These are phyloP conservation scores for Diabrotica balteata DNA, from an alignment of 2,888 invertebrate species.

Conservation along the genomic window DNA sequence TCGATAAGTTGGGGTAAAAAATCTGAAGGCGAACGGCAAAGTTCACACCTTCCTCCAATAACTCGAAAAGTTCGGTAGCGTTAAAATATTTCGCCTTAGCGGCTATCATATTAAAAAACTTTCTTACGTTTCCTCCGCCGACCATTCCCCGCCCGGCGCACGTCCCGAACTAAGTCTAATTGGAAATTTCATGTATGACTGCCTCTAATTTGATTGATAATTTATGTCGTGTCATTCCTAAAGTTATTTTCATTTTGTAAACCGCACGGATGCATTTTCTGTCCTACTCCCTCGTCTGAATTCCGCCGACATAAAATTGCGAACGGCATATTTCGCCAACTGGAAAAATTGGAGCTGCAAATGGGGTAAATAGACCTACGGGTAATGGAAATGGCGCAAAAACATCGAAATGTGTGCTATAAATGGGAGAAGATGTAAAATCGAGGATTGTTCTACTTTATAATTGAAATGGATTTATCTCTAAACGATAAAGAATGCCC, in stretches of 20 bases:
- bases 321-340: conserved; percentile 17
- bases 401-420: no score
- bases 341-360: conserved; percentile 8
- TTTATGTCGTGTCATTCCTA: conserved; percentile 49
- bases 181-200: conserved; percentile 54
- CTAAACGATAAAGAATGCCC: no score
- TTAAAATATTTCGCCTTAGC: conserved; percentile 38
- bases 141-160: conserved; percentile 18
- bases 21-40: background rate
- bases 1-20: background rate
- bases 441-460: no score
- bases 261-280: conserved; percentile 24
- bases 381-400: background rate
- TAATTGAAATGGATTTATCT: no score
- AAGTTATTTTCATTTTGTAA: conserved; percentile 30
- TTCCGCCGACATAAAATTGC: conserved; percentile 1
- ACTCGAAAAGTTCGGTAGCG: conserved; percentile 23
- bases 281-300: background rate
- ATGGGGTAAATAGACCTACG: background rate
- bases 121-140: conserved; percentile 33
- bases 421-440: no score
- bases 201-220: conserved; percentile 47
- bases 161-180: conserved; percentile 43
- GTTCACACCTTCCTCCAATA: conserved; percentile 19
- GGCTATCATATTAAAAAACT: conserved; percentile 46